Percentiles rank a stretch among this genome's conserved stretches.
Evolutionary conservation across 2,888 invertebrate genomes (phyloP).

Genomic region (Metopia argyrocephala): DNA sequence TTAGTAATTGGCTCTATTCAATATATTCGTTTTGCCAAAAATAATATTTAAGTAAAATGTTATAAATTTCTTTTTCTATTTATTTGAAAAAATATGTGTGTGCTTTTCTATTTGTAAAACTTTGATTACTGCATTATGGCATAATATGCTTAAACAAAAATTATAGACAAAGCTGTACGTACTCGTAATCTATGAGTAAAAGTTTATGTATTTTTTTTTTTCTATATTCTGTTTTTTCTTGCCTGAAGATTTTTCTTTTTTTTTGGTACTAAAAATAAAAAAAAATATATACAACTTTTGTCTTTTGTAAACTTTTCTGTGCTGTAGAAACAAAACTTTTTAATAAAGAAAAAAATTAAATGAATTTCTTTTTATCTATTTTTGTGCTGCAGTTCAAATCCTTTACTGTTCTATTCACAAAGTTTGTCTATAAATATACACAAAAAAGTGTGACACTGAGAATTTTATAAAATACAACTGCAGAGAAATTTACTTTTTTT

Average conservation of each 20-base stretch:
- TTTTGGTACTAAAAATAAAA: too few relatives aligned
- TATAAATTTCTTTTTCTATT: too few relatives aligned
- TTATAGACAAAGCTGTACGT: slow-evolving; percentile 37
- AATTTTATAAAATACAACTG: slow-evolving; percentile 14
- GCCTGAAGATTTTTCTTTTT: too few relatives aligned
- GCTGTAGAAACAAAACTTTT: slow-evolving; percentile 41
- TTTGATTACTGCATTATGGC: slow-evolving; percentile 56
- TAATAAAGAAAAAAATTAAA: slow-evolving; percentile 50
- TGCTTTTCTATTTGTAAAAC: slow-evolving; percentile 44
- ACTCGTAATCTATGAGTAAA: slow-evolving; percentile 13
- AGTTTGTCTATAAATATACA: slow-evolving; percentile 30
- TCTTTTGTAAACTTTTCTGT: neutral
- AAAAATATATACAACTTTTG: too few relatives aligned
- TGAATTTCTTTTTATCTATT: slow-evolving; percentile 23
- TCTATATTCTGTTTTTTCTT: too few relatives aligned
- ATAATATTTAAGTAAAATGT: neutral
- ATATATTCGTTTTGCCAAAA: neutral
- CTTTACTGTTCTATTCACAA: slow-evolving; percentile 32
- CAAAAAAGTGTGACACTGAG: slow-evolving; percentile 32
- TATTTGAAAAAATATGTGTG: too few relatives aligned
- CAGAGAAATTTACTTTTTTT: neutral
- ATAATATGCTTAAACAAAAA: slow-evolving; percentile 49
- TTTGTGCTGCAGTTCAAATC: slow-evolving; percentile 16
- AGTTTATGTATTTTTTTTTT: slow-evolving; percentile 39
- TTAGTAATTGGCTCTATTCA: too few relatives aligned